Evolutionary conservation across 2,888 invertebrate species (phyloP).

Genomic region (Autographa gamma): DNA sequence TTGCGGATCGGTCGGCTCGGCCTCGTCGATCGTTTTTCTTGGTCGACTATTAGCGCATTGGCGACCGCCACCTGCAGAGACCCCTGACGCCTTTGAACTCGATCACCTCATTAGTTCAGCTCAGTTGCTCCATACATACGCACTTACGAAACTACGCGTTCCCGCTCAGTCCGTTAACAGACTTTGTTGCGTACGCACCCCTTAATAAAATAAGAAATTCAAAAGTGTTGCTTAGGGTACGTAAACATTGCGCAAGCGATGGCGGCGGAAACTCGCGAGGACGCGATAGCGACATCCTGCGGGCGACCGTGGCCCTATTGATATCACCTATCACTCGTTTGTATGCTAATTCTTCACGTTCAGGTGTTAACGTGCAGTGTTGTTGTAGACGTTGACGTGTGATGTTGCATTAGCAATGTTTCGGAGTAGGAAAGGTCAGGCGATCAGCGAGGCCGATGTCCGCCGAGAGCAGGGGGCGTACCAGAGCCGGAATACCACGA

Average conservation of each 20-base stretch:
- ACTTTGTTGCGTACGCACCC: conserved; percentile 81
- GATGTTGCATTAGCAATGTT: conserved; percentile 75
- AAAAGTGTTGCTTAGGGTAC: conserved; percentile 66
- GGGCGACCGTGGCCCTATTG: conserved; percentile 87
- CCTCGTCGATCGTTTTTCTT: conserved; percentile 30
- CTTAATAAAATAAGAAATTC: conserved; percentile 65
- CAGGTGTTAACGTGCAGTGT: conserved; percentile 79
- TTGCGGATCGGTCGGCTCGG: conserved; percentile 6
- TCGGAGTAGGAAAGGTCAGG: conserved; percentile 80
- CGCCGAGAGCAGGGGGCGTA: conserved; percentile 87
- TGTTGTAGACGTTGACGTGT: conserved; percentile 68
- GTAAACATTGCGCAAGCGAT: conserved; percentile 78
- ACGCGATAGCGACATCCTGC: conserved; percentile 84
- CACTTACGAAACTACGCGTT: conserved; percentile 75
- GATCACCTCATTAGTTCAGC: conserved; percentile 86
- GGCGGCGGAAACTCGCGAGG: conserved; percentile 81
- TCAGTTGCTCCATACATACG: conserved; percentile 78
- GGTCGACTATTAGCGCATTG: conserved; percentile 71
- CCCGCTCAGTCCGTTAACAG: conserved; percentile 81
- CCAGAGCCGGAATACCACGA: conserved; percentile 81
- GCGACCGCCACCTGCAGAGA: conserved; percentile 78
- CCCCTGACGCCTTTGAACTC: conserved; percentile 83
- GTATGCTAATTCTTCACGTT: conserved; percentile 80
- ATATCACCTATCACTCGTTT: conserved; percentile 81
- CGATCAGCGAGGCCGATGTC: conserved; percentile 84